Evolutionary conservation across 2,113 vertebrate species (phyloP).

Genomic region (Dicrurus megarhynchus): DNA sequence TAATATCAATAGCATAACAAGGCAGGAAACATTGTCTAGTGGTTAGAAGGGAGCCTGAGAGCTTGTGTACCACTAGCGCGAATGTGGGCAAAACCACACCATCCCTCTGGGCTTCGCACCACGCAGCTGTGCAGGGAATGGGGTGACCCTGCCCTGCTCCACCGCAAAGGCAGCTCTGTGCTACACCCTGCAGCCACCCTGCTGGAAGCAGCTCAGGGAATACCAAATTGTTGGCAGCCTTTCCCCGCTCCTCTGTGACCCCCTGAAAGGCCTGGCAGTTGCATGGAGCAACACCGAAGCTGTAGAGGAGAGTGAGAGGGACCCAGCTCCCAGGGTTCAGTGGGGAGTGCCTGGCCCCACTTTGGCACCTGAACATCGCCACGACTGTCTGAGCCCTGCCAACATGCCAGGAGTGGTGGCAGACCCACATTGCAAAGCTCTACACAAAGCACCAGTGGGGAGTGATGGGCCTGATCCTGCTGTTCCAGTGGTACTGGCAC

Average conservation of each 20-base stretch:
- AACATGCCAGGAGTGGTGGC: fast-evolving
- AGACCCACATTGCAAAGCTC: neutral
- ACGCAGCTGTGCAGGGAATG: neutral
- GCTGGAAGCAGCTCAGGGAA: neutral
- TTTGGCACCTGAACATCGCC: neutral
- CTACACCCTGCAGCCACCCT: neutral
- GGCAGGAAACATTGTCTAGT: slow-evolving; percentile 50
- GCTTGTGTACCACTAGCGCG: neutral
- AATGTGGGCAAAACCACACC: slow-evolving; percentile 38
- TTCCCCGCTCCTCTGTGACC: fast-evolving
- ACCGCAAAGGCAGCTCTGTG: neutral
- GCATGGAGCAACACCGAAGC: fast-evolving
- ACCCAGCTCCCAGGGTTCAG: neutral
- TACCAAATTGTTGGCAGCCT: neutral
- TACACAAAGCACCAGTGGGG: fast-evolving
- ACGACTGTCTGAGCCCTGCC: fast-evolving
- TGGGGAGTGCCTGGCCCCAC: neutral
- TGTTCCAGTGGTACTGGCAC: neutral
- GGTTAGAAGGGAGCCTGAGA: slow-evolving; percentile 15
- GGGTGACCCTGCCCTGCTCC: neutral
- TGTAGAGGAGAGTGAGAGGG: fast-evolving
- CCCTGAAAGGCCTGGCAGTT: neutral
- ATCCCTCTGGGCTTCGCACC: neutral
- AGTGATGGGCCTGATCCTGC: neutral
- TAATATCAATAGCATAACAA: slow-evolving; percentile 7